phyloP scores from a whole-genome alignment of 2,797 vertebrate species.

The Phoeniculus purpureus region DNA sequence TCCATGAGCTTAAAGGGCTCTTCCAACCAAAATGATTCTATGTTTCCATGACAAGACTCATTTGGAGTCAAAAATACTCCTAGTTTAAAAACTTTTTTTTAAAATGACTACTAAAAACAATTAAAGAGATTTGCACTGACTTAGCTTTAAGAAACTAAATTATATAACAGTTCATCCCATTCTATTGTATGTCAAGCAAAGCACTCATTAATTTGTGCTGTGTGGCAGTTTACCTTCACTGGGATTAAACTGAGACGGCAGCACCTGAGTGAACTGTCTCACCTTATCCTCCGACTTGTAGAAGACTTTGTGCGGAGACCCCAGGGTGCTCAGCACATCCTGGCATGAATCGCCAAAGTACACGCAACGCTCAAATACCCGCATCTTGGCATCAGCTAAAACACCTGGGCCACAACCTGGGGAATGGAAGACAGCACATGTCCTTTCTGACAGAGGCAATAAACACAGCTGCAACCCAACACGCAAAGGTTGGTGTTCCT shows the following conservation, averaged over 20 bases:
- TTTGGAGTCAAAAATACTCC: neutral
- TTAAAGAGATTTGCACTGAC: neutral
- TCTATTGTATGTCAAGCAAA: neutral
- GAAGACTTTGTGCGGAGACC: slow-evolving; percentile 97
- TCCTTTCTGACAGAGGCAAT: neutral
- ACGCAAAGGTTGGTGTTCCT: neutral
- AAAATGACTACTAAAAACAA: neutral
- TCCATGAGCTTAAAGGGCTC: no score
- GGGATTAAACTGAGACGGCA: no score
- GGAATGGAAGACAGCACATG: neutral
- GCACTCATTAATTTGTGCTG: neutral
- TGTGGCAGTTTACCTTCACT: neutral
- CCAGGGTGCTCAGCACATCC: slow-evolving; percentile 93
- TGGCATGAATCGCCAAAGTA: slow-evolving; percentile 98
- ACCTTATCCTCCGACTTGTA: slow-evolving; percentile 99
- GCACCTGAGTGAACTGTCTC: neutral
- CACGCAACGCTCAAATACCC: slow-evolving; percentile 90
- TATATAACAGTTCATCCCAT: neutral
- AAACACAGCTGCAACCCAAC: neutral
- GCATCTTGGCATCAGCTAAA: slow-evolving; percentile 92
- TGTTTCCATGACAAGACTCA: neutral
- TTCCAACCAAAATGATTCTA: no score
- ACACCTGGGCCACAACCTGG: slow-evolving; percentile 90
- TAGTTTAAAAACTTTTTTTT: neutral
- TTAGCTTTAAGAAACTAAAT: neutral